Conservation (phyloP, 1,140 invertebrate species). For the Diachasmimorpha longicaudata region DNA sequence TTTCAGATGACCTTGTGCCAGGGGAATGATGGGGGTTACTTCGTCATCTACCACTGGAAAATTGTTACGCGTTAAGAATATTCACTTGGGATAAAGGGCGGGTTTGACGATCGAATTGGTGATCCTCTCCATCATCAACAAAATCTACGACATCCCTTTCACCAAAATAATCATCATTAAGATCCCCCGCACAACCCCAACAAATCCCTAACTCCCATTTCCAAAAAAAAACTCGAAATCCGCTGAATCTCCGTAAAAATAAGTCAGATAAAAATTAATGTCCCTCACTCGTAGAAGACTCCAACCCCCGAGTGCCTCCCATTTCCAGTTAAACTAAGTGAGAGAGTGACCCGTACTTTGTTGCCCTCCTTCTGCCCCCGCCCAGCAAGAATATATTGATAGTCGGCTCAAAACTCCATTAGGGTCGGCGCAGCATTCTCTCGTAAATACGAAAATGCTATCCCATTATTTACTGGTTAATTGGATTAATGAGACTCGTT, state of each 20-base stretch:
- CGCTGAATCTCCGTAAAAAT: neutral
- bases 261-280: neutral
- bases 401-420: slow-evolving; percentile 65
- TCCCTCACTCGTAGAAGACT: slow-evolving; percentile 13
- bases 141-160: no score
- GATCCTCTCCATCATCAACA: no score
- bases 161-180: no score
- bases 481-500: slow-evolving; percentile 66
- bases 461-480: slow-evolving; percentile 66
- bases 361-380: slow-evolving; percentile 32
- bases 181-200: no score
- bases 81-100: no score
- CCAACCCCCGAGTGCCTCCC: neutral
- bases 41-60: no score
- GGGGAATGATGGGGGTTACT: no score
- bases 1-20: no score
- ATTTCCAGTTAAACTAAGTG: slow-evolving; percentile 49
- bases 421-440: slow-evolving; percentile 53
- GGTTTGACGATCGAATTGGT: no score
- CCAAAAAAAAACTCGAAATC: neutral
- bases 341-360: slow-evolving; percentile 61
- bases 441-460: slow-evolving; percentile 64
- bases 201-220: no score
- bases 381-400: slow-evolving; percentile 62
- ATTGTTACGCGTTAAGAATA: no score